Conservation (phyloP, 2,797 vertebrate species). For the Scyliorhinus canicula region DNA sequence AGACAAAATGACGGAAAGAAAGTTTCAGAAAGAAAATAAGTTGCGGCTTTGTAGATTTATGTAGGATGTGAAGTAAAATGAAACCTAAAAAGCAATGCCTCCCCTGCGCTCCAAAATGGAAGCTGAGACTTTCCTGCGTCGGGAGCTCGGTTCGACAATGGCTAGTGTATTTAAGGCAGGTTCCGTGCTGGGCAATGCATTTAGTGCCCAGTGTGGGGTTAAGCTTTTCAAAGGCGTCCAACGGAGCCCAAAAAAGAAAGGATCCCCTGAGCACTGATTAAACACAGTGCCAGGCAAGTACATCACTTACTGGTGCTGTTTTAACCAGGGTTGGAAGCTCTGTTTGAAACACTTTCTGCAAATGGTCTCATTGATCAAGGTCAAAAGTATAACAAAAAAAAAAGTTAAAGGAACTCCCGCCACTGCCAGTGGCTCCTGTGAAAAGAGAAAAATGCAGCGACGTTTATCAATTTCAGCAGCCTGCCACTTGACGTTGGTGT, state of each 20-base stretch:
- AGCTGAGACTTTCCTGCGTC: not conserved
- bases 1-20: not conserved
- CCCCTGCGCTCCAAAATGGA: not conserved
- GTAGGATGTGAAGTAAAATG: not conserved
- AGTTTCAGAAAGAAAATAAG: not conserved
- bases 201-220: not conserved
- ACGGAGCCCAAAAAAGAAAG: not conserved
- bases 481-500: not conserved
- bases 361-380: not conserved
- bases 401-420: not conserved
- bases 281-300: not conserved
- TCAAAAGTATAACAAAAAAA: not conserved
- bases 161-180: not conserved
- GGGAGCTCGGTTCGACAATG: not conserved
- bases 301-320: not conserved
- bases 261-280: not conserved
- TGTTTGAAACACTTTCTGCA: not conserved
- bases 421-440: not conserved
- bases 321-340: not conserved
- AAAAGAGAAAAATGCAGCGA: not conserved
- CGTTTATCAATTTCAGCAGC: not conserved
- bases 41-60: not conserved
- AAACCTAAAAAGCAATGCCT: not conserved
- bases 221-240: not conserved
- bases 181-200: not conserved